These are phyloP conservation scores for Mamestra configurata DNA, from an alignment of 1,140 invertebrate genomes.

Conservation along the genomic window DNA sequence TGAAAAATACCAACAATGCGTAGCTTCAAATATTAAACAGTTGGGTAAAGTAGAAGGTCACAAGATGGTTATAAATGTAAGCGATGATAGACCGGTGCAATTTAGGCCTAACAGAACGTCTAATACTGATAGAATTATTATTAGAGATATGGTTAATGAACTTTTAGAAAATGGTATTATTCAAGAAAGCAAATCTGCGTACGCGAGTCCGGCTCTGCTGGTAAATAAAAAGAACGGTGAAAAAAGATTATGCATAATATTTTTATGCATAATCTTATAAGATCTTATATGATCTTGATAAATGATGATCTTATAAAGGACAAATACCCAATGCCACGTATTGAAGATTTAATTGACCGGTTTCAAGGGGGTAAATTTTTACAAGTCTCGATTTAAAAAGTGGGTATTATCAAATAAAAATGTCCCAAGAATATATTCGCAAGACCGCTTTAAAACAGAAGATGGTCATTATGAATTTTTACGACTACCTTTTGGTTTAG, in stretches of 20 bases:
- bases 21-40: constrained; percentile 6
- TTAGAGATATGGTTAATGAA: too few species aligned
- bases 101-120: neutral
- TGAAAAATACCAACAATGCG: neutral
- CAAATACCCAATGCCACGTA: constrained; percentile 5
- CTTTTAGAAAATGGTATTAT: too few species aligned
- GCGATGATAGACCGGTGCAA: neutral
- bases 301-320: neutral
- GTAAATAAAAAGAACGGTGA: constrained; percentile 12
- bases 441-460: too few species aligned
- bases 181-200: neutral
- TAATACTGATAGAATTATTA: neutral
- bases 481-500: too few species aligned
- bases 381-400: neutral
- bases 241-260: neutral
- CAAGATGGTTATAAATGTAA: neutral
- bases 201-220: neutral
- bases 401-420: constrained; percentile 21
- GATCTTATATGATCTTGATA: neutral
- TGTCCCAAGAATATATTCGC: too few species aligned
- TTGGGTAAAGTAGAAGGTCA: neutral
- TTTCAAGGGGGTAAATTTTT: neutral
- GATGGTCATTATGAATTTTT: too few species aligned
- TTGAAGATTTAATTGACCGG: neutral
- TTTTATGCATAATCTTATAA: too few species aligned